A percentile compares a stretch with the other conserved stretches of the same genome.
These are phyloP conservation scores for Gracilinanus agilis DNA, from an alignment of 2,113 vertebrate genomes.

Conservation along the genomic window DNA sequence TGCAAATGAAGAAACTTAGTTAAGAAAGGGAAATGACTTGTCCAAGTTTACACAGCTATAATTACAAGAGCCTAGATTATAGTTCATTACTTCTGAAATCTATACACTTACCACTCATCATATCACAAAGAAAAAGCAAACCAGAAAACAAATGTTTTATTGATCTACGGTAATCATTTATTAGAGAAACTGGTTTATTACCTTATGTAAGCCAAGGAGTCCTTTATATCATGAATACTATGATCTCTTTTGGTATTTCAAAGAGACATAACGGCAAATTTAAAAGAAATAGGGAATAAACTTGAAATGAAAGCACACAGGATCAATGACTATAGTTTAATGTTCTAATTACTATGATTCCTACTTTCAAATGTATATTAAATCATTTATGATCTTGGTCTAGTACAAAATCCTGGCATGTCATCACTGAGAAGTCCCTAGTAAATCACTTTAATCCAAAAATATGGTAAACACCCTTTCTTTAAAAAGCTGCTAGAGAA, in stretches of 20 bases:
- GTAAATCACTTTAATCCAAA: slow-evolving; percentile 42
- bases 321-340: slow-evolving; percentile 21
- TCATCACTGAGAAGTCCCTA: slow-evolving; percentile 16
- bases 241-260: not conserved
- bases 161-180: not conserved
- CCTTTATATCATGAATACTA: not conserved
- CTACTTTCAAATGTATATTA: slow-evolving; percentile 45
- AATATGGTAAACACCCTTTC: slow-evolving; percentile 35
- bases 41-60: not conserved
- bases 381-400: slow-evolving; percentile 26
- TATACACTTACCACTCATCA: not conserved
- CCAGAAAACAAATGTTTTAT: not conserved
- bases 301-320: not conserved
- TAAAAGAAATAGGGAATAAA: slow-evolving; percentile 2
- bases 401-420: slow-evolving; percentile 28
- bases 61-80: not conserved
- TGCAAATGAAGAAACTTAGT: not conserved
- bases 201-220: not conserved
- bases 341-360: not conserved
- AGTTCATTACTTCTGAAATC: not conserved
- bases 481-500: slow-evolving; percentile 47
- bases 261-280: slow-evolving; percentile 36
- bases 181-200: not conserved
- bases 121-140: not conserved
- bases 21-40: not conserved